Evolutionary conservation across 2,888 invertebrate species (phyloP), one percentile per base, ranked within the genome.

Genomic region (Drosophila villosipedis): DNA sequence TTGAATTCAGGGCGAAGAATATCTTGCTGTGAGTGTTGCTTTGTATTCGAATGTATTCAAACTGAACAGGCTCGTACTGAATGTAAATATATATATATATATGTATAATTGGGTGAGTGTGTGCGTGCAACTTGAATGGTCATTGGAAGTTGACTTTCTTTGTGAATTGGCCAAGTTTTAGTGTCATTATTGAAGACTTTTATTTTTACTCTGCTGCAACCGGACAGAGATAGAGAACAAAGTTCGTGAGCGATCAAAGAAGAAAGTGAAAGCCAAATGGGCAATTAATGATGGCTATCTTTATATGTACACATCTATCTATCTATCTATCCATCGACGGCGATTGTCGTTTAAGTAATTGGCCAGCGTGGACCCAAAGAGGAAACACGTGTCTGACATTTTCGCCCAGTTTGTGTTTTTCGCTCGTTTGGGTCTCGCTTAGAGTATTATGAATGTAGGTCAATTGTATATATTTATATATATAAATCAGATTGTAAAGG

Each of bases 231-330:
- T 9, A 31, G 6, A 52, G 41, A 41, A 55, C 14, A 58, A 31
- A 43, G 39, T 31, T 52, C 33, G 72, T 43, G 37, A 59, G 30
- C 41, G 73, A 66, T 76, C 58, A 61, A 57, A 61, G 68, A 52
- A 37, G 76, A 77, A 77, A 77, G 76, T 77, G 76, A 78, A 77
- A 77, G 76, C 65, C 50, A 69, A 78, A 69, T 68, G 69, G 79
- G 14, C 76, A 77, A 78, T 78, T 78, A 74, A 77, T 62, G 75
- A 69, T 60, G 79, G n/a, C 62, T 66, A 75, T 69, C 57, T 47
- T 16, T 25, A 47, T 47, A 25, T 16, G 4, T 9, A 22, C 9
- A 14, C 22, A 22, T 47, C 3, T 43, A 43, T 43, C 6, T 43
- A 14, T 47, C 22, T 4, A 16, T 47, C 25, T 9, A 65, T 30